Base-by-base conservation (phyloP, 2,888 invertebrate genomes). In the Cactoblastis cactorum region DNA sequence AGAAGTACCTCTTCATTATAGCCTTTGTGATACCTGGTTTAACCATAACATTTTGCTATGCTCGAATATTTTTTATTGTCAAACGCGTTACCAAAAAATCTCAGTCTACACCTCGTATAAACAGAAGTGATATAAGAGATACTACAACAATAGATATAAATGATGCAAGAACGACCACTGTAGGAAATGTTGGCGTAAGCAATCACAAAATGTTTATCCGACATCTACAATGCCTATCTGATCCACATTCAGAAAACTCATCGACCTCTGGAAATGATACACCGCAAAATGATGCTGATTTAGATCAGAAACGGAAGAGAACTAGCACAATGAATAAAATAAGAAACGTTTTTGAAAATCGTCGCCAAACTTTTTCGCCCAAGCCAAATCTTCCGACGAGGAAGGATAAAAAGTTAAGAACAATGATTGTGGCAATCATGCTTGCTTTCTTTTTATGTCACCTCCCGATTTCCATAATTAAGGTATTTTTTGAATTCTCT, bases 351-450 rank as follows among this genome's bases (percentile, higher is more conserved):
- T 72, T 82, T 45, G 73, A 82, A 2, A 80, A 77, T 0, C 69
- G 83, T 32, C 69, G 77, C 45, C 74, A 76, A 49, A 79, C 80
- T 0, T 78, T 80, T 38, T 70, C 74, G 1, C 69, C 79, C 11
- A 91, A 90, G 61, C 91, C 92, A 0, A 93, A 93, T 0, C 91
- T 94, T 50, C 94, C 95, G 83, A 94, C 94, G 0, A 88, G 92
- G 39, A 95, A 95, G 69, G 95, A 95, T 72, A 92, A 92, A 54
- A 93, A 94, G 52, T 81, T 95, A 5, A 80, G 95, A 18, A 94
- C 94, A 54, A 97, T 97, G 97, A 97, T 97, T 32, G 88, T 97
- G 49, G 96, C 95, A 12, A 98, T 98, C 62, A 97, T 97, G 80
- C 86, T 96, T 24, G 94, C 97, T 18, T 98, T 97, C 70, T 92